Evolutionary conservation across 2,113 vertebrate species (phyloP), one percentile per base, ranked within the genome.

Genomic region (Protobothrops flavoviridis): DNA sequence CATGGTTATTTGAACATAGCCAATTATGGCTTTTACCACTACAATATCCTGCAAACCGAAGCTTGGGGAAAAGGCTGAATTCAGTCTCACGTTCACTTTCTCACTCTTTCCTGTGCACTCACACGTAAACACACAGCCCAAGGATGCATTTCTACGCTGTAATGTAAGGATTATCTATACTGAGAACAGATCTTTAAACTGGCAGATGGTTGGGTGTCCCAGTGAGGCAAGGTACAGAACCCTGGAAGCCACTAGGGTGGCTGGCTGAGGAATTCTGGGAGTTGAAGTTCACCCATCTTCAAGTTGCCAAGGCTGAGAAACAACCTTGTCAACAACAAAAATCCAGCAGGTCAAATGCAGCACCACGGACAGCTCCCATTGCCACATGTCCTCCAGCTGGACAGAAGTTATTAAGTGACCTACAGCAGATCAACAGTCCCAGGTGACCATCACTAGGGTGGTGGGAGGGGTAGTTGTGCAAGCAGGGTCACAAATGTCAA

Each of bases 171-270:
- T 92, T 87, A 87, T 0, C 50, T 69, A 85, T 45, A 39, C n/a
- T 23, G 29, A 0, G 81, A 96, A 95, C 95, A 96, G 95, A 95
- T 97, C 94, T 93, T 56, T 85, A 94, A 95, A 91, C 92, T 85
- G 95, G 93, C 95, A 97, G 96, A 96, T 96, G 95, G 95, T 91
- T 85, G 20, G 43, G 92, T 94, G 94, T 95, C 93, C 50, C 91
- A 94, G 94, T 95, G 92, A 52, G 94, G 90, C 90, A 33, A 74
- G 64, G 13, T 86, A 91, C 2, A 74, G n/a, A 33, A 74, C n/a
- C n/a, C 50, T 48, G 64, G 53, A 56, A n/a, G 89, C 87, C 59
- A 64, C 3, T 26, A 61, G 26, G 10, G 24, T 13, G 5, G 48
- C 9, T 48, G 45, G 23, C 26, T 48, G 86, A 48, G 86, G 11